Conservation (phyloP, 1,140 invertebrate genomes). For the Sminthurinus signatus region DNA sequence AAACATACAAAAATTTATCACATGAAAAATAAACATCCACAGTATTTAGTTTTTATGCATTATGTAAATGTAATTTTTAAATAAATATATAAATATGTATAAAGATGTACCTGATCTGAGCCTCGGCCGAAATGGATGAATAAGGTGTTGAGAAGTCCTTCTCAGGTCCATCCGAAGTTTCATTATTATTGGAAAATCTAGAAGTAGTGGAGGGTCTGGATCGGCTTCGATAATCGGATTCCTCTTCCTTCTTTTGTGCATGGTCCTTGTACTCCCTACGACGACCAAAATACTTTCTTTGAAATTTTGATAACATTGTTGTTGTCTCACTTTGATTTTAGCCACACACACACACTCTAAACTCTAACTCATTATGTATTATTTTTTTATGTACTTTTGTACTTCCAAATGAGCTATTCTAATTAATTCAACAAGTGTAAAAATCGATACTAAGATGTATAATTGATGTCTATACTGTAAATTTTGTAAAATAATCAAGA, state of each 20-base stretch:
- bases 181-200: neutral
- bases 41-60: neutral
- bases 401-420: too few relatives aligned
- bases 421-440: too few relatives aligned
- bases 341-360: too few relatives aligned
- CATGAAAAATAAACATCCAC: neutral
- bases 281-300: conserved; percentile 23
- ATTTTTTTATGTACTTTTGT: too few relatives aligned
- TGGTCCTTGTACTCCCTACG: conserved; percentile 81
- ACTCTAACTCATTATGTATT: too few relatives aligned
- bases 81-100: neutral
- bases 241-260: conserved; percentile 56
- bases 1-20: neutral
- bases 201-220: neutral
- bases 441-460: too few relatives aligned
- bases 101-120: conserved; percentile 31
- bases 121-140: conserved; percentile 40
- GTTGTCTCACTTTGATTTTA: too few relatives aligned
- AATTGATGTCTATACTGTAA: too few relatives aligned
- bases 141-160: conserved; percentile 41
- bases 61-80: neutral
- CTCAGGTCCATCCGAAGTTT: neutral
- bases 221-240: neutral
- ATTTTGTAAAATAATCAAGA: too few relatives aligned
- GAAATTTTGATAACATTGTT: conserved; percentile 36